A percentile compares a stretch with the other conserved stretches of the same genome.
Evolutionary conservation across 1,140 invertebrate species (phyloP).

Genomic region (Penaeus chinensis): DNA sequence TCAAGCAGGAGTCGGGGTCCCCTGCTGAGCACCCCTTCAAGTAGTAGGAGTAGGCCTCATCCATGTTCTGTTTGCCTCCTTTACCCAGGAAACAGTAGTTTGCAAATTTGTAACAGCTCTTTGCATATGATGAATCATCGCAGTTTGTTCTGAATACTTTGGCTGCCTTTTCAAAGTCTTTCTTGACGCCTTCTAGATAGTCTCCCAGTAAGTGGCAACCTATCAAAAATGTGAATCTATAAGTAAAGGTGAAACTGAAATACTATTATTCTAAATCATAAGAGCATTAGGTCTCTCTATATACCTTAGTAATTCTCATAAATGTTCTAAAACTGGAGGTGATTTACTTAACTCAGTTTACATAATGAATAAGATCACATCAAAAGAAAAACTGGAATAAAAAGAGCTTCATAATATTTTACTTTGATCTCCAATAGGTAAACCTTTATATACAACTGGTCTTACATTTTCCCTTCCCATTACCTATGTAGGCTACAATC

Average conservation of each 20-base stretch:
- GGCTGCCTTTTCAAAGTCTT: constrained; percentile 81
- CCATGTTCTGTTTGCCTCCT: constrained; percentile 65
- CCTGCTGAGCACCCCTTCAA: constrained; percentile 81
- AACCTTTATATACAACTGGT: too few relatives aligned
- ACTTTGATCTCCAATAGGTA: too few relatives aligned
- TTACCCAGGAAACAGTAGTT: constrained; percentile 73
- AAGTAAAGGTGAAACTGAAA: constrained; percentile 1
- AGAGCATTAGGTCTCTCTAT: too few relatives aligned
- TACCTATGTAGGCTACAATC: too few relatives aligned
- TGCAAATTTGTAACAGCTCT: constrained; percentile 88
- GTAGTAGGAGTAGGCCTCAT: constrained; percentile 77
- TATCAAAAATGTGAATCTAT: constrained; percentile 68
- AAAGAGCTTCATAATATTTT: too few relatives aligned
- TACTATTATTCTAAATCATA: constrained; percentile 37
- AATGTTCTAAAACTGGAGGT: too few relatives aligned
- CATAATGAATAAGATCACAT: background rate
- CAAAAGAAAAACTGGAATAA: too few relatives aligned
- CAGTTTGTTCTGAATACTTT: constrained; percentile 87
- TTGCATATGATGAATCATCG: constrained; percentile 81
- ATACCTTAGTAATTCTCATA: too few relatives aligned
- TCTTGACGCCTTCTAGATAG: constrained; percentile 84
- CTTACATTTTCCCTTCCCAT: too few relatives aligned
- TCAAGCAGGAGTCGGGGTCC: constrained; percentile 78
- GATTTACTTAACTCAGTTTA: background rate
- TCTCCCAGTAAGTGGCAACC: constrained; percentile 92